Percentiles rank a stretch among this genome's conserved stretches.
Conservation (phyloP, 1,140 invertebrate genomes). For the Hormaphis cornu region DNA sequence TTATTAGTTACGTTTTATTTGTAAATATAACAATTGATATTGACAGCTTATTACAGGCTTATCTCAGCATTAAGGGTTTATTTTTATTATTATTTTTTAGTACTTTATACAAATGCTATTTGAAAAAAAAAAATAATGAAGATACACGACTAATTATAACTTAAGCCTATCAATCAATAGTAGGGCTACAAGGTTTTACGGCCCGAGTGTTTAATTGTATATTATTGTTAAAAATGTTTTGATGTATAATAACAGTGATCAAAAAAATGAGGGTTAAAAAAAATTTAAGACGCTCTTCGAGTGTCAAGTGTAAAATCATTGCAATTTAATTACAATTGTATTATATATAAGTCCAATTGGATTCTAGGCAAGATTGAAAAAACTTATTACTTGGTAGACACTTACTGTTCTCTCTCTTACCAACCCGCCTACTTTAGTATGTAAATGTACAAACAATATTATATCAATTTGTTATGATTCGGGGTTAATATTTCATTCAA, state of each 20-base stretch:
- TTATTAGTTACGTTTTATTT: constrained; percentile 17
- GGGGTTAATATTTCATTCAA: constrained; percentile 7
- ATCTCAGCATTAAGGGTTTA: constrained; percentile 22
- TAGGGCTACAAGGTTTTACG: constrained; percentile 10
- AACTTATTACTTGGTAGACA: not conserved
- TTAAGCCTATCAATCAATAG: constrained; percentile 31
- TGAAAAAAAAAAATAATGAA: not conserved
- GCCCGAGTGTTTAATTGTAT: constrained; percentile 8
- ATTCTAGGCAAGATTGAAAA: constrained; percentile 29
- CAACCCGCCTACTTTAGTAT: constrained; percentile 25
- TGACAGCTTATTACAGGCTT: constrained; percentile 25
- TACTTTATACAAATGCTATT: not conserved
- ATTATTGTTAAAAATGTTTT: constrained; percentile 26
- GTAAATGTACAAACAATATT: not conserved
- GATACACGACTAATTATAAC: constrained; percentile 18
- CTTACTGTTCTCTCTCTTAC: constrained; percentile 27
- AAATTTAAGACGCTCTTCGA: not conserved
- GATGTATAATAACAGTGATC: constrained; percentile 30
- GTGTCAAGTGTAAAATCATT: constrained; percentile 10
- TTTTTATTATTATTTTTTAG: constrained; percentile 27
- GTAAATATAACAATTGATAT: constrained; percentile 22
- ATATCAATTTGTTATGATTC: constrained; percentile 7
- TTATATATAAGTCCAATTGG: not conserved
- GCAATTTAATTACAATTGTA: constrained; percentile 6
- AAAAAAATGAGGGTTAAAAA: constrained; percentile 28